Conservation (phyloP, 2,797 vertebrate species). For the Sebastes matsubarae region DNA sequence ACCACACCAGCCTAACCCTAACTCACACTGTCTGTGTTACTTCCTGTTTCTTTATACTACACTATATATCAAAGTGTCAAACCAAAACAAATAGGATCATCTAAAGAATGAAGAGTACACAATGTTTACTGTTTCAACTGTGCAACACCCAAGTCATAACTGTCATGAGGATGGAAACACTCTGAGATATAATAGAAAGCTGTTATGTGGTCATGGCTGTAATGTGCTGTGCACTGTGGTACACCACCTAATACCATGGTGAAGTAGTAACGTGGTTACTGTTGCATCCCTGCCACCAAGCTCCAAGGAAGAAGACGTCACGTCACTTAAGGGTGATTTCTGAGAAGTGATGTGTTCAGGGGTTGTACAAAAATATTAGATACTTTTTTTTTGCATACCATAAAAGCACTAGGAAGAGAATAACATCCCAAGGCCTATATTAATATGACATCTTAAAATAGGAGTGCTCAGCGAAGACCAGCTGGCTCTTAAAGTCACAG, state of each 20-base stretch:
- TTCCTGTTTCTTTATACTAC: background rate
- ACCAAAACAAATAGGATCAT: background rate
- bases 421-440: background rate
- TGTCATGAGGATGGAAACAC: conserved; percentile 10
- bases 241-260: conserved; percentile 8
- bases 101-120: background rate
- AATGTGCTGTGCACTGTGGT: conserved; percentile 23
- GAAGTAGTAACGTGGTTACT: background rate
- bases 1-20: background rate
- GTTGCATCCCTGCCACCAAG: background rate
- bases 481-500: conserved; percentile 1
- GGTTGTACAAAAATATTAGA: background rate
- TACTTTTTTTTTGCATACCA: too few species aligned
- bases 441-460: conserved; percentile 11
- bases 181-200: background rate
- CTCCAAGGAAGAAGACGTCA: background rate
- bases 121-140: background rate
- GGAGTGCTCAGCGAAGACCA: background rate
- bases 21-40: background rate
- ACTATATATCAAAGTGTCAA: background rate
- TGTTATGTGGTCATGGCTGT: background rate
- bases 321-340: background rate
- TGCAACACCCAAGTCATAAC: background rate
- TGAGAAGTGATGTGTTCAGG: background rate
- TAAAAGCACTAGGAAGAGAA: background rate